Percentiles rank a stretch among this genome's conserved stretches.
phyloP scores from a whole-genome alignment of 2,797 vertebrate species.

The Tamandua tetradactyla region DNA sequence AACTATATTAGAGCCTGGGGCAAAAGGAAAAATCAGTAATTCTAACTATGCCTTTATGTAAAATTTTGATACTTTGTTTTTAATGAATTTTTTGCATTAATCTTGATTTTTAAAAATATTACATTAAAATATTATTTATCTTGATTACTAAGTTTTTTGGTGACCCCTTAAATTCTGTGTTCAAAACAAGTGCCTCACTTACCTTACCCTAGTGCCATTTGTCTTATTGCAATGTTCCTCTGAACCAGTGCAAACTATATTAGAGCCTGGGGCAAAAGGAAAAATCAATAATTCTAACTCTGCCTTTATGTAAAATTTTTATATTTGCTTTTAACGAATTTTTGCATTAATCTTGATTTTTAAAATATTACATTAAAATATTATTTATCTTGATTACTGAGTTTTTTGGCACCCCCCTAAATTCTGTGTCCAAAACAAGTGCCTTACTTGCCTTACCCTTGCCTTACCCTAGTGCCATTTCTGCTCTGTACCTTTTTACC shows the following conservation, averaged over 20 bases:
- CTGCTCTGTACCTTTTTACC: neutral
- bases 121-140: conserved; percentile 1
- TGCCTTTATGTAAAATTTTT: neutral
- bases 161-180: neutral
- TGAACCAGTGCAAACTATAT: neutral
- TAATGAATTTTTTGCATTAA: neutral
- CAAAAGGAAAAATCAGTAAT: neutral
- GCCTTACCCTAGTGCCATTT: neutral
- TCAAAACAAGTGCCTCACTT: neutral
- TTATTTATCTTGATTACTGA: neutral
- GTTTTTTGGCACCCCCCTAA: neutral
- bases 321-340: neutral
- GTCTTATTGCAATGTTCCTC: conserved; percentile 8
- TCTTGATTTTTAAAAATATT: conserved; percentile 1
- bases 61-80: neutral
- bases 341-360: neutral
- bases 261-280: neutral
- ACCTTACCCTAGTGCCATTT: too few species aligned
- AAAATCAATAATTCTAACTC: neutral
- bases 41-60: neutral
- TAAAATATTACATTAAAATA: neutral
- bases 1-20: neutral
- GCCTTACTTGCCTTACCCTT: too few species aligned
- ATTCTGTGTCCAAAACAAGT: neutral
- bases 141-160: neutral